Percentiles rank a stretch among this genome's conserved stretches.
phyloP scores from a whole-genome alignment of 2,888 invertebrate genomes.

The Conus canariensis region DNA sequence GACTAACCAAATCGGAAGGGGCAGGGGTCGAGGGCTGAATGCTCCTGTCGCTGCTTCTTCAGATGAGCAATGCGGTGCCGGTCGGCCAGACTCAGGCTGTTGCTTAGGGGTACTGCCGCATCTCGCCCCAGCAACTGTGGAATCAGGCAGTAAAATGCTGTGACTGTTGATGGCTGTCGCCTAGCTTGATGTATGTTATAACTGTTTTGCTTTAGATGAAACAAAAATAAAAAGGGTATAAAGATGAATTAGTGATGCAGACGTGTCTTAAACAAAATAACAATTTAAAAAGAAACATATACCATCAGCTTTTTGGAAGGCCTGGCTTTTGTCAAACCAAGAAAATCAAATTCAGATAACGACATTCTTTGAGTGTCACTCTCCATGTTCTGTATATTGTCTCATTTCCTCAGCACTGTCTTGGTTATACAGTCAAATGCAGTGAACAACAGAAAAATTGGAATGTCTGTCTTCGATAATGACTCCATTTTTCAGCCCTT shows the following conservation, averaged over 20 bases:
- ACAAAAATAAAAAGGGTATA: neutral
- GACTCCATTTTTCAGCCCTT: too few species aligned
- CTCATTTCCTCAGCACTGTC: too few species aligned
- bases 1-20: slow-evolving; percentile 74
- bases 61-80: slow-evolving; percentile 68
- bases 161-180: neutral
- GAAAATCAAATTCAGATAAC: too few species aligned
- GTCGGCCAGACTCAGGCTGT: slow-evolving; percentile 77
- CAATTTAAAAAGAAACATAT: too few species aligned
- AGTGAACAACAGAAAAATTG: too few species aligned
- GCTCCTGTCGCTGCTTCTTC: slow-evolving; percentile 57
- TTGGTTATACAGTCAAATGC: too few species aligned
- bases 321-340: too few species aligned
- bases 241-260: neutral
- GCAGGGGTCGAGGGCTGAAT: slow-evolving; percentile 65
- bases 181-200: neutral
- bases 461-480: too few species aligned
- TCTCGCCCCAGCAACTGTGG: slow-evolving; percentile 73
- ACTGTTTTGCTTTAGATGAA: neutral
- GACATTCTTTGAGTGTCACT: too few species aligned
- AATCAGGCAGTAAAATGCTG: neutral
- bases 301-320: too few species aligned
- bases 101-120: slow-evolving; percentile 75
- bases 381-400: too few species aligned
- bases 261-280: too few species aligned